A percentile compares a stretch with the other conserved stretches of the same genome.
These are phyloP conservation scores for Xyrichtys novacula DNA, from an alignment of 2,797 vertebrate species.

Conservation along the genomic window DNA sequence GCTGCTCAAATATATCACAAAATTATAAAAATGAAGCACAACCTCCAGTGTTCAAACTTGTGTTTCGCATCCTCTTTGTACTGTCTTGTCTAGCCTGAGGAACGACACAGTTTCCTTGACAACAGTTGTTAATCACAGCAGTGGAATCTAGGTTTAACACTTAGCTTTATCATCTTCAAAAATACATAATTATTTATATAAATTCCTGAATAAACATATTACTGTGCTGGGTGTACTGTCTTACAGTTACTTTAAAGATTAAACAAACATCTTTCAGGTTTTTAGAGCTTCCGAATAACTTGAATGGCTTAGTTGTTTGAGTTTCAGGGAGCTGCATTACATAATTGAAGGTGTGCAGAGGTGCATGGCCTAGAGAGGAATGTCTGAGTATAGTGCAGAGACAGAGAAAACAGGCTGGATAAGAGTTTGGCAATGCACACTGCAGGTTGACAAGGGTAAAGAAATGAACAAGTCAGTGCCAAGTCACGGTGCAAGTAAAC, in stretches of 20 bases:
- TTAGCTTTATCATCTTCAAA: too few species aligned
- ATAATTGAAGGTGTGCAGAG: background rate
- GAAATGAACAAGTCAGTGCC: constrained; percentile 47
- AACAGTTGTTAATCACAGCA: background rate
- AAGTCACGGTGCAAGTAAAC: constrained; percentile 71
- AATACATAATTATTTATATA: constrained; percentile 34
- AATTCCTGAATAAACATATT: constrained; percentile 37
- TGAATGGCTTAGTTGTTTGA: background rate
- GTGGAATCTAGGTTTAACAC: constrained; percentile 30
- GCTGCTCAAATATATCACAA: too few species aligned
- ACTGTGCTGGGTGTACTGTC: constrained; percentile 1
- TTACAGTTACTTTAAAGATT: background rate
- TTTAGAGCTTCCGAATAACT: background rate
- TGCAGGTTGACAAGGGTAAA: constrained; percentile 34
- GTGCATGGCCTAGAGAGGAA: constrained; percentile 20
- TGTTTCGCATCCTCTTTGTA: background rate
- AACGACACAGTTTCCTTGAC: background rate
- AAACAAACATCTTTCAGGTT: background rate
- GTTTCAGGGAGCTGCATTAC: constrained; percentile 1
- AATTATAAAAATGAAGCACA: too few species aligned
- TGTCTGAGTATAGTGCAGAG: constrained; percentile 8
- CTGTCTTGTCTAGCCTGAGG: background rate
- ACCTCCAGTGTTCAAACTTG: background rate
- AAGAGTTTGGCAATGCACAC: constrained; percentile 51
- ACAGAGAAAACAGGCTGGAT: constrained; percentile 15